phyloP scores from a whole-genome alignment of 2,113 vertebrate genomes.

The Onychorhynchus coronatus region DNA sequence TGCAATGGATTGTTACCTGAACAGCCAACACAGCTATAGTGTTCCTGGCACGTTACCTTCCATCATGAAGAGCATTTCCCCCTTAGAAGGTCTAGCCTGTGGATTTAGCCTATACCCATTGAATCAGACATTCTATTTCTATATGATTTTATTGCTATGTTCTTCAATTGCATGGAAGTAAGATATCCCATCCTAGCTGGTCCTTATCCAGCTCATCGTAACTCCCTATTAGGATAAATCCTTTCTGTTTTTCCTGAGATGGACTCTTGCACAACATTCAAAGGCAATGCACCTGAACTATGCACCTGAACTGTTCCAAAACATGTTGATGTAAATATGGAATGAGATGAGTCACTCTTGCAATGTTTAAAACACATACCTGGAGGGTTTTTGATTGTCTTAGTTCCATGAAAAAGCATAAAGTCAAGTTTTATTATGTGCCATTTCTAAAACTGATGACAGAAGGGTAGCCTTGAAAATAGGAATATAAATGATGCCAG shows the following conservation, averaged over 20 bases:
- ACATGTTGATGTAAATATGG: background rate
- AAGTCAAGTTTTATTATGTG: background rate
- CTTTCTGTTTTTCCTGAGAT: background rate
- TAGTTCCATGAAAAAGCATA: background rate
- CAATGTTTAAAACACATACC: background rate
- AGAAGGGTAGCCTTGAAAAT: background rate
- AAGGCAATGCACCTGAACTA: background rate
- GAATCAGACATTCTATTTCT: background rate
- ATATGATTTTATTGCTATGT: background rate
- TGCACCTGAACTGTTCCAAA: background rate
- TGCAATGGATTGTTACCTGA: background rate
- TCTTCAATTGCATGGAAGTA: background rate
- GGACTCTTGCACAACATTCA: background rate
- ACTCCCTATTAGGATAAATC: background rate
- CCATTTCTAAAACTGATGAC: rapidly evolving
- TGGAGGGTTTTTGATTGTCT: background rate
- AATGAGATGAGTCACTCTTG: background rate
- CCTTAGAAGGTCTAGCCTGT: background rate
- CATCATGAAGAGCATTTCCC: background rate
- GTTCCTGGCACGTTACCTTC: background rate
- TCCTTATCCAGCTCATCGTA: background rate
- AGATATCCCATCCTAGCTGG: background rate
- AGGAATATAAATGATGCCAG: background rate
- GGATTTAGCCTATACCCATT: background rate
- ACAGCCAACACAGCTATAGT: background rate